Conservation (phyloP, 2,888 invertebrate genomes). For the Oasisia sp. region DNA sequence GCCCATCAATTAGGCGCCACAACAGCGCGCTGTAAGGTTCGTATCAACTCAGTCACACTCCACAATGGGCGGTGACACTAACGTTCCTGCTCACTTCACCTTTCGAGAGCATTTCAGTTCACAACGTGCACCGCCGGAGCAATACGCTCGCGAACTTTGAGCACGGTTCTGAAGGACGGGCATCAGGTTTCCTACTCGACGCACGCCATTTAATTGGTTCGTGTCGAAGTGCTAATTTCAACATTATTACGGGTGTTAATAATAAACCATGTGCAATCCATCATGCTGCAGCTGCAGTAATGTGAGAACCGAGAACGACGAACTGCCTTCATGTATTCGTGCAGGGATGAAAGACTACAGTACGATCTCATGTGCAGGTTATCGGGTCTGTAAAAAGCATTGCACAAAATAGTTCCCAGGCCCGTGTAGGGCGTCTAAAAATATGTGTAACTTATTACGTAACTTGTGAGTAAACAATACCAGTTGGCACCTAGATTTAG, state of each 20-base stretch:
- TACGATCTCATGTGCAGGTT: not conserved
- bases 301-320: not conserved
- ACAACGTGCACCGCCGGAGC: not conserved
- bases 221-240: constrained; percentile 5
- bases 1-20: not conserved
- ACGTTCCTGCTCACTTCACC: not conserved
- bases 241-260: not conserved
- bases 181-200: not conserved
- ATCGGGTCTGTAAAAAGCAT: not conserved
- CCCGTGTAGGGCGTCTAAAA: no score
- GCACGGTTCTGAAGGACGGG: not conserved
- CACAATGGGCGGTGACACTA: not conserved
- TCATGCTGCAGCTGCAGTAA: not conserved
- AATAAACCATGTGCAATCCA: not conserved
- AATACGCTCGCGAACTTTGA: not conserved
- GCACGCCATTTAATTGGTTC: not conserved
- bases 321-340: not conserved
- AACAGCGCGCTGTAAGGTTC: not conserved
- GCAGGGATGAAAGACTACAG: not conserved
- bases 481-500: no score
- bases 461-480: no score
- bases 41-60: not conserved
- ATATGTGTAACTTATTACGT: no score
- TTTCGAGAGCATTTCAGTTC: not conserved
- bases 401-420: no score